Evolutionary conservation across 2,797 vertebrate species (phyloP).

Genomic region (Tragopan temminckii): DNA sequence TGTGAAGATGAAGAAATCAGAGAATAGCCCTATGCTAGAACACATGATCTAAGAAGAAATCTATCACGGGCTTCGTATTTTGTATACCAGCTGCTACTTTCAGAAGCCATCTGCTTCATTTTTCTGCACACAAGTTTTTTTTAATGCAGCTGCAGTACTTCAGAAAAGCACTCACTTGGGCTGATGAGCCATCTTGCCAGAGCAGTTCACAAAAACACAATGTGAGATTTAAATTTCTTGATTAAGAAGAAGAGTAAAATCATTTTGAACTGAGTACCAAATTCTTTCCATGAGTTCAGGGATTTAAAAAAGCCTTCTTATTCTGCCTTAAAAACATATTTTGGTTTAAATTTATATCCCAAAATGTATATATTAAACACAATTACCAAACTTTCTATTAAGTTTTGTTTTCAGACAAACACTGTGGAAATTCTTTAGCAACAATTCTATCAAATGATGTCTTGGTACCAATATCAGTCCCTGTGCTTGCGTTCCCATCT

Average conservation of each 20-base stretch:
- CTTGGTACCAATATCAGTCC: not conserved
- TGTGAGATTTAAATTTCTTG: not conserved
- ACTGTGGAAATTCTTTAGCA: not conserved
- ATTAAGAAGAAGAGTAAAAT: not conserved
- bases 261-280: not conserved
- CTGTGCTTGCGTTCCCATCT: not conserved
- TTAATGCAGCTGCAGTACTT: constrained; percentile 43
- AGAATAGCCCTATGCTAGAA: not conserved
- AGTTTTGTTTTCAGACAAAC: not conserved
- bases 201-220: not conserved
- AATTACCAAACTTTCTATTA: not conserved
- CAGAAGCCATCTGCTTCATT: constrained; percentile 66
- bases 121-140: not conserved
- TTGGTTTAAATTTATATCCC: not conserved
- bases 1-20: not conserved
- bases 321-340: not conserved
- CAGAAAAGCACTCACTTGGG: not conserved
- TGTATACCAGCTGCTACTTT: constrained; percentile 68
- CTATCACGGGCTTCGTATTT: constrained; percentile 44
- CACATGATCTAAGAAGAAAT: constrained; percentile 50
- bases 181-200: not conserved
- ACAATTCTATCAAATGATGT: not conserved
- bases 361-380: not conserved
- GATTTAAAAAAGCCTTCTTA: not conserved
- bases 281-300: not conserved